Evolutionary conservation across 2,113 vertebrate genomes (phyloP).

Genomic region (Psittacula cyanocephala): DNA sequence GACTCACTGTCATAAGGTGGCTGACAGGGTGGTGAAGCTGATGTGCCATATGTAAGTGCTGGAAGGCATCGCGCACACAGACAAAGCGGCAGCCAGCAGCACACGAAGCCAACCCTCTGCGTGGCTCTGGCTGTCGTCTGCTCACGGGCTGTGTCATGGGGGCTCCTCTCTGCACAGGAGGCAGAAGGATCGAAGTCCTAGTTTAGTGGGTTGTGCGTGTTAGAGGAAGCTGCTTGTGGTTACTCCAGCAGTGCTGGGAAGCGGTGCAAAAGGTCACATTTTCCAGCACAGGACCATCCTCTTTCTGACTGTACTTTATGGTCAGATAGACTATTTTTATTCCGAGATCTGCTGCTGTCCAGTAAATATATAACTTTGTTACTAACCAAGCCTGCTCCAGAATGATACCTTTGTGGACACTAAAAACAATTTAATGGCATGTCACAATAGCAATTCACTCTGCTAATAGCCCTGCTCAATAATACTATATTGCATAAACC

Average conservation of each 20-base stretch:
- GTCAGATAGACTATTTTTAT: constrained; percentile 68
- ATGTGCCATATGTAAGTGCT: background rate
- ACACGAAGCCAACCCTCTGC: background rate
- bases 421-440: constrained; percentile 87
- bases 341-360: constrained; percentile 78
- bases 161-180: background rate
- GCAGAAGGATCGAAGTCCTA: background rate
- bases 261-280: background rate
- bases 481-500: constrained; percentile 82
- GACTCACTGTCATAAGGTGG: background rate
- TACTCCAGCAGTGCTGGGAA: background rate
- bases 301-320: constrained; percentile 59
- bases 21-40: background rate
- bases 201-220: background rate
- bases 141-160: background rate
- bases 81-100: background rate
- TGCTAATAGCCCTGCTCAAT: constrained; percentile 83
- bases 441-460: constrained; percentile 85
- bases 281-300: background rate
- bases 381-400: constrained; percentile 77
- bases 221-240: background rate
- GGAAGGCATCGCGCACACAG: background rate
- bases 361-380: constrained; percentile 84
- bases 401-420: constrained; percentile 85
- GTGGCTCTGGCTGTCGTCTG: background rate